Evolutionary conservation across 2,888 invertebrate species (phyloP).

Genomic region (Netelia fuscicornis): DNA sequence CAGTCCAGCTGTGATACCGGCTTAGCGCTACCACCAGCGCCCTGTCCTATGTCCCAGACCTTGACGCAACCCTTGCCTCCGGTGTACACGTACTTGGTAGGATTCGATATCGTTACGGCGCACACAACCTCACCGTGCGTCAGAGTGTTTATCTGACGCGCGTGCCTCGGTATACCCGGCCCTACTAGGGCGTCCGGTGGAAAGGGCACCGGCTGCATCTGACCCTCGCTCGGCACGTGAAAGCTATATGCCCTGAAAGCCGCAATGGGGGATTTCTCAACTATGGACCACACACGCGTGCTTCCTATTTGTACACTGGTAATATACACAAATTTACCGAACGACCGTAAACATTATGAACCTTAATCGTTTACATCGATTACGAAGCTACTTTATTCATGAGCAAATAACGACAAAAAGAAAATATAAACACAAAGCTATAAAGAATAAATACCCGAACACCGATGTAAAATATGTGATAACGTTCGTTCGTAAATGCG

Average conservation of each 20-base stretch:
- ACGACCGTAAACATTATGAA: background rate
- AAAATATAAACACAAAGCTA: background rate
- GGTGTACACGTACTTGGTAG: slow-evolving; percentile 97
- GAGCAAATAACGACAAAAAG: background rate
- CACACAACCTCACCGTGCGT: slow-evolving; percentile 98
- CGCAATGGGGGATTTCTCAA: slow-evolving; percentile 20
- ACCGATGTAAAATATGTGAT: background rate
- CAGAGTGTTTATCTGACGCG: slow-evolving; percentile 95
- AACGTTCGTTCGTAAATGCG: background rate
- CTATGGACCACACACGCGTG: slow-evolving; percentile 18
- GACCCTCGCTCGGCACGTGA: slow-evolving; percentile 95
- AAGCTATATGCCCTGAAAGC: slow-evolving; percentile 95
- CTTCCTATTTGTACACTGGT: slow-evolving; percentile 1
- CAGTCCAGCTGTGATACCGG: slow-evolving; percentile 97
- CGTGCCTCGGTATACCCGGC: slow-evolving; percentile 96
- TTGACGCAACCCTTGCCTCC: slow-evolving; percentile 99
- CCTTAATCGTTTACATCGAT: background rate
- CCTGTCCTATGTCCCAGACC: slow-evolving; percentile 97
- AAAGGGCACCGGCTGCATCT: slow-evolving; percentile 96
- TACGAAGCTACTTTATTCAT: background rate
- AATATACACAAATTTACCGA: background rate
- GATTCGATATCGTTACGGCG: slow-evolving; percentile 97
- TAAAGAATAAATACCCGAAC: background rate
- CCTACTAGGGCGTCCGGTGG: slow-evolving; percentile 96
- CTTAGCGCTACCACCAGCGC: slow-evolving; percentile 89